Base-by-base conservation (phyloP, 2,888 invertebrate species). In the Lithophane socia region DNA sequence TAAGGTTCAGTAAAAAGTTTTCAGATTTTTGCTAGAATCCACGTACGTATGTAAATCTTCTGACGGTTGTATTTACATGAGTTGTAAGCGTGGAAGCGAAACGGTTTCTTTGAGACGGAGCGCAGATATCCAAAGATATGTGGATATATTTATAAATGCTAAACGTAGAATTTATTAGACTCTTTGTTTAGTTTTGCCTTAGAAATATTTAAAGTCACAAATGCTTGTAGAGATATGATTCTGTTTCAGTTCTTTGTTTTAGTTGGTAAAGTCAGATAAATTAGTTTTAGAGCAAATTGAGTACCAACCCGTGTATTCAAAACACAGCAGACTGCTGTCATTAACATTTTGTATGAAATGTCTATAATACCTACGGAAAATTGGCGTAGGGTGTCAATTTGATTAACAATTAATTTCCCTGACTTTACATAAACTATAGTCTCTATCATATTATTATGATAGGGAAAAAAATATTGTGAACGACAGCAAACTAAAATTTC, bases 101-200 rank as follows among this genome's bases (percentile, higher is more conserved):
- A 72, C 67, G 60, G 67, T 80, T 78, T 73, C 86, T 84, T 85
- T 80, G 82, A 78, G 68, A 60, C 37, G 58, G 67, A 73, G 72
- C 77, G 61, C 54, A n/a, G 66, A 70, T 66, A 71, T 69, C 67
- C 64, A 64, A 70, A 75, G 75, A 77, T 80, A 77, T 73, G 74
- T 56, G 61, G 64, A 72, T 69, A 82, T 85, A 87, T 86, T 78
- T 79, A 78, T 65, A 85, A 75, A 85, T 84, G 83, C 75, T 85
- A 82, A 84, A 82, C 64, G 83, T 78, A 68, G 86, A 84, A 84
- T 84, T 78, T 85, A 85, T 84, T 77, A 74, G 52, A 65, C 60
- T 68, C 72, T 70, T 72, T 69, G 76, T 74, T 66, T 71, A 75
- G 82, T 74, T 84, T 67, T 12, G 56, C 21, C 7, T 56, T 21